These are phyloP conservation scores for Bubo blakistoni DNA, from an alignment of 2,113 vertebrate species.

Conservation along the genomic window DNA sequence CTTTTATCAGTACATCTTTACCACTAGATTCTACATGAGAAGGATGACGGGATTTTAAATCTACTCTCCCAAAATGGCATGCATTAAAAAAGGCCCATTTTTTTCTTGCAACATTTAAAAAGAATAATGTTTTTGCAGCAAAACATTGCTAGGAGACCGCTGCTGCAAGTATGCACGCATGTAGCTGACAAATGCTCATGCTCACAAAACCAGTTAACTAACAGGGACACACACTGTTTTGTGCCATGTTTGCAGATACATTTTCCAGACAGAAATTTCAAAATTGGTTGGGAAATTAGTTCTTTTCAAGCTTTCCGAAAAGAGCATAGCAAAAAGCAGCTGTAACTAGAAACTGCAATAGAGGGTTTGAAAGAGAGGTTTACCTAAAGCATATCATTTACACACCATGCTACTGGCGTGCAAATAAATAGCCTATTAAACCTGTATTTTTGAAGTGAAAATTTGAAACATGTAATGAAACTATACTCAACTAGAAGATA, in stretches of 20 bases:
- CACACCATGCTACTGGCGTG: neutral
- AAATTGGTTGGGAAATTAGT: neutral
- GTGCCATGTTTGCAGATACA: neutral
- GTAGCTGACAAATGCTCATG: neutral
- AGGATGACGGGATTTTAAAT: neutral
- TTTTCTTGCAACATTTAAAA: neutral
- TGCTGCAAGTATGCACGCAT: neutral
- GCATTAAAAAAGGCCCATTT: neutral
- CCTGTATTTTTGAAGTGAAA: neutral
- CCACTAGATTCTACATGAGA: neutral
- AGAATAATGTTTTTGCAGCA: neutral
- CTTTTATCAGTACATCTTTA: neutral
- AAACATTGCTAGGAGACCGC: neutral
- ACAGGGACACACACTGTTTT: neutral
- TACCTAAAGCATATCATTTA: neutral
- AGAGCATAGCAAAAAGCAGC: neutral
- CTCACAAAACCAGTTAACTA: neutral
- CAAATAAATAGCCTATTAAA: neutral
- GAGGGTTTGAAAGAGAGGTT: neutral
- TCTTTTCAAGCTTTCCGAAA: neutral
- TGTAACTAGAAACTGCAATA: neutral
- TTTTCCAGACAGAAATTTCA: neutral
- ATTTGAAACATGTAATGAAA: neutral
- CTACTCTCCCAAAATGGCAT: accelerated
- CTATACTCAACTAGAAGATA: neutral